Evolutionary conservation across 1,140 invertebrate species (phyloP).

Genomic region (Eupeodes corollae): DNA sequence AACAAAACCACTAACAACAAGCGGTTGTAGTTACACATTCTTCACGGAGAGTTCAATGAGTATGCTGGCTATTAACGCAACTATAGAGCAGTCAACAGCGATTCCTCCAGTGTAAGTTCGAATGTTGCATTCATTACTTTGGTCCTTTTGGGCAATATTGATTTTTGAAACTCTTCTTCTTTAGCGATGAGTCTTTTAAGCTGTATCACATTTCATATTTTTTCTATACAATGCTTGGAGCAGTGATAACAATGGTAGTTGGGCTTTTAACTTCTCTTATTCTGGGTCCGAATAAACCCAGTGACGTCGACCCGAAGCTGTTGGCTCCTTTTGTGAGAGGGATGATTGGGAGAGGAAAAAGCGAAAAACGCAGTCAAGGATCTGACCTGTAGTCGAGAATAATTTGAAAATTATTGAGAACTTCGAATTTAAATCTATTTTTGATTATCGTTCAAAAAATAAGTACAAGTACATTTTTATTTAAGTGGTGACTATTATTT

Average conservation of each 20-base stretch:
- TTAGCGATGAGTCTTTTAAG: slow-evolving; percentile 2
- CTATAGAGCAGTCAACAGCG: slow-evolving; percentile 2
- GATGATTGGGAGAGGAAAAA: slow-evolving; percentile 38
- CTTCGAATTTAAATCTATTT: too few relatives aligned
- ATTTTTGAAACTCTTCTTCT: too few relatives aligned
- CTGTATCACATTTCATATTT: slow-evolving; percentile 51
- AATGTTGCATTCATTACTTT: not conserved
- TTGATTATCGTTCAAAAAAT: too few relatives aligned
- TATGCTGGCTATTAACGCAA: slow-evolving; percentile 10
- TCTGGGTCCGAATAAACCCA: slow-evolving; percentile 41
- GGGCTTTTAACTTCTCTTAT: slow-evolving; percentile 45
- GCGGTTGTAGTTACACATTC: slow-evolving; percentile 57
- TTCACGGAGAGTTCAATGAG: slow-evolving; percentile 12
- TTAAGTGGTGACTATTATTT: too few relatives aligned
- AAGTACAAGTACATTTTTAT: too few relatives aligned
- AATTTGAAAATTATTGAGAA: too few relatives aligned
- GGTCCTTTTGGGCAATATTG: not conserved
- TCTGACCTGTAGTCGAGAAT: too few relatives aligned
- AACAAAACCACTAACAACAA: slow-evolving; percentile 52
- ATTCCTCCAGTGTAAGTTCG: slow-evolving; percentile 6
- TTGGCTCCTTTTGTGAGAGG: slow-evolving; percentile 55
- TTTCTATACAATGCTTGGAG: slow-evolving; percentile 52
- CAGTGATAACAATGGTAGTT: slow-evolving; percentile 53
- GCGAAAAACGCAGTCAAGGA: slow-evolving; percentile 34
- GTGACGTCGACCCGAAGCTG: slow-evolving; percentile 47